phyloP scores from a whole-genome alignment of 2,888 invertebrate genomes.

The Nycteola revayana region DNA sequence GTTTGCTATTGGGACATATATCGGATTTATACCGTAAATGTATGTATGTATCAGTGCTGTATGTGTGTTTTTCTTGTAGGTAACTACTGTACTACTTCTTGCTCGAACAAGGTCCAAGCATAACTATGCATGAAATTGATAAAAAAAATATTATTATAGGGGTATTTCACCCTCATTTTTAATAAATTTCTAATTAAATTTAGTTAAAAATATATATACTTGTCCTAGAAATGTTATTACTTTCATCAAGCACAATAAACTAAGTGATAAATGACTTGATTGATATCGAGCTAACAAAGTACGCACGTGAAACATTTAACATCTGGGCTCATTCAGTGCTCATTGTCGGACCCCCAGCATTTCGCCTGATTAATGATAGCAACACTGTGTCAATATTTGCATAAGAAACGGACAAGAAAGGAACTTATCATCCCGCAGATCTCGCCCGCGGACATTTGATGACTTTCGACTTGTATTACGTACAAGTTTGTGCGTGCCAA shows the following conservation, averaged over 20 bases:
- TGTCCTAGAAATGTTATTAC: conserved; percentile 3
- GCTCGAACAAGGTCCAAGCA: too few relatives aligned
- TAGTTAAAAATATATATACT: too few relatives aligned
- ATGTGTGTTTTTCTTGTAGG: too few relatives aligned
- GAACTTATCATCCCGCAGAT: conserved; percentile 69
- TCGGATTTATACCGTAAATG: too few relatives aligned
- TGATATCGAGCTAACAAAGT: conserved; percentile 43
- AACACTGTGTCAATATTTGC: conserved; percentile 79
- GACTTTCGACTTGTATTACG: conserved; percentile 56
- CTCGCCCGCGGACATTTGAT: conserved; percentile 60
- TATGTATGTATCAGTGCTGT: too few relatives aligned
- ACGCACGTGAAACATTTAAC: conserved; percentile 44
- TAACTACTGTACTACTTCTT: too few relatives aligned
- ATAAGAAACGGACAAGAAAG: conserved; percentile 76
- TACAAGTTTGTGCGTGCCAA: conserved; percentile 5
- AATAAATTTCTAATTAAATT: too few relatives aligned
- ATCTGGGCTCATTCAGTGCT: conserved; percentile 44
- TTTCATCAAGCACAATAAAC: conserved; percentile 25
- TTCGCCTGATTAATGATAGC: conserved; percentile 74
- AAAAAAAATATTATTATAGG: too few relatives aligned
- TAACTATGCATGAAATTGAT: too few relatives aligned
- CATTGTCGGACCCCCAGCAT: conserved; percentile 56
- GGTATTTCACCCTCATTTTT: too few relatives aligned
- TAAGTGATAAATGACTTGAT: conserved; percentile 42
- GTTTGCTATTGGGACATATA: too few relatives aligned